Evolutionary conservation across 2,888 invertebrate genomes (phyloP).

Genomic region (Polyploca ridens): DNA sequence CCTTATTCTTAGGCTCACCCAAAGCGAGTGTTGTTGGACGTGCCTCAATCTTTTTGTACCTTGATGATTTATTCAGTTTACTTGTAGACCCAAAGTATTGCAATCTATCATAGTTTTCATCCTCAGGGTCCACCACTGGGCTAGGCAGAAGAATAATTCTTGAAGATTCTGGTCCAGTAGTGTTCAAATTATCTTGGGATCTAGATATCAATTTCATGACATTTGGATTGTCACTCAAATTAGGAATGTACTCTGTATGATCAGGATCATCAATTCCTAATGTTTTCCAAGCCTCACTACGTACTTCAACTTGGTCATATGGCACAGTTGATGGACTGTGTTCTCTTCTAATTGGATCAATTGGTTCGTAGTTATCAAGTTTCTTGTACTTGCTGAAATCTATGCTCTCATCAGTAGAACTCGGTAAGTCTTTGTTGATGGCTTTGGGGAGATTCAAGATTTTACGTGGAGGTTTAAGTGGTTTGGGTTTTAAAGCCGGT

Average conservation of each 20-base stretch:
- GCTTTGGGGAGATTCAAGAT: conserved; percentile 75
- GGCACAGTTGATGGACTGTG: conserved; percentile 73
- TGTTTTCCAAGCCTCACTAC: conserved; percentile 93
- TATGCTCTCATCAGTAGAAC: conserved; percentile 73
- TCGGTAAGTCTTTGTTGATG: conserved; percentile 63
- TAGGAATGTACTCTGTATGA: conserved; percentile 87
- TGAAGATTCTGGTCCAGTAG: conserved; percentile 76
- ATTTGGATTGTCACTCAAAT: conserved; percentile 75
- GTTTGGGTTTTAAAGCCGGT: conserved; percentile 86
- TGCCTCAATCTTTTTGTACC: conserved; percentile 88
- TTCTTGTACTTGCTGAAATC: conserved; percentile 82
- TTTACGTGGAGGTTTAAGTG: conserved; percentile 86
- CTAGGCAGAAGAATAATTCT: conserved; percentile 83
- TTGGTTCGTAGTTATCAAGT: conserved; percentile 81
- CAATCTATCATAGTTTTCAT: conserved; percentile 90
- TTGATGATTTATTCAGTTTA: conserved; percentile 85
- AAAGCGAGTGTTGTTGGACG: conserved; percentile 83
- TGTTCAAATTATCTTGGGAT: conserved; percentile 79
- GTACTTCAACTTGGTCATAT: conserved; percentile 91
- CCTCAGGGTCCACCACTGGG: conserved; percentile 76
- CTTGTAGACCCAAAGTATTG: conserved; percentile 92
- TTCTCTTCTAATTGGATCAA: conserved; percentile 79
- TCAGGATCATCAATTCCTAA: conserved; percentile 90
- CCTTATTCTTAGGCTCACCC: conserved; percentile 72
- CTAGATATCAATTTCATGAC: conserved; percentile 80